Evolutionary conservation across 2,888 invertebrate species (phyloP), one percentile per base, ranked within the genome.

Genomic region (Andrena hattorfiana): DNA sequence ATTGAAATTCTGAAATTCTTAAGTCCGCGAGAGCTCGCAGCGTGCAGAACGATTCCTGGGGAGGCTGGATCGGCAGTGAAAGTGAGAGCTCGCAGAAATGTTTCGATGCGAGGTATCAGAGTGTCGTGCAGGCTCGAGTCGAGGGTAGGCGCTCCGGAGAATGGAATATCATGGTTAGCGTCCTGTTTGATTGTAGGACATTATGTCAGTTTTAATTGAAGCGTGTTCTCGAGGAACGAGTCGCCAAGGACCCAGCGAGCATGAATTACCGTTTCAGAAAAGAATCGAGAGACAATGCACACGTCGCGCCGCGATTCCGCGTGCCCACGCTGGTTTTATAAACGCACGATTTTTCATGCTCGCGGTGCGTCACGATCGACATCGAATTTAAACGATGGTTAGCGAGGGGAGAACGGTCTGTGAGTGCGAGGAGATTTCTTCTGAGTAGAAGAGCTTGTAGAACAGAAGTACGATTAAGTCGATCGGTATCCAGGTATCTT

Each of bases 221-320:
- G 59, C 69, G 35, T 63, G 26, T 60, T 60, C 32, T 59, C 74
- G 64, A 49, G 81, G 16, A 67, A 64, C 79, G 26, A 70, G 68
- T 60, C 76, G 79, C 56, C 76, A 67, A 35, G 77, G 32, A 60
- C 76, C 63, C 42, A 42, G n/a, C 30, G 51, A 16, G 35, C 60
- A 42, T 32, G 23, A 54, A 67, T 71, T 30, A 54, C 48, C 35
- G 23, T 48, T 48, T 66, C 66, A 42, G 64, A 16, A 74, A 48
- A 74, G 74, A 48, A 77, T 60, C 74, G 49, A 60, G 74, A 60
- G 66, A 77, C 74, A 77, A 59, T 74, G 73, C 51, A 32, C 42
- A 32, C 54, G 75, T 67, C 54, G 54, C 75, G 54, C 51, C 68
- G 68, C 26, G 76, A 63, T 80, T 23, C 54, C n/a, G 51, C 59